Base-by-base conservation (phyloP, 2,797 vertebrate species). In the Karalla daura region DNA sequence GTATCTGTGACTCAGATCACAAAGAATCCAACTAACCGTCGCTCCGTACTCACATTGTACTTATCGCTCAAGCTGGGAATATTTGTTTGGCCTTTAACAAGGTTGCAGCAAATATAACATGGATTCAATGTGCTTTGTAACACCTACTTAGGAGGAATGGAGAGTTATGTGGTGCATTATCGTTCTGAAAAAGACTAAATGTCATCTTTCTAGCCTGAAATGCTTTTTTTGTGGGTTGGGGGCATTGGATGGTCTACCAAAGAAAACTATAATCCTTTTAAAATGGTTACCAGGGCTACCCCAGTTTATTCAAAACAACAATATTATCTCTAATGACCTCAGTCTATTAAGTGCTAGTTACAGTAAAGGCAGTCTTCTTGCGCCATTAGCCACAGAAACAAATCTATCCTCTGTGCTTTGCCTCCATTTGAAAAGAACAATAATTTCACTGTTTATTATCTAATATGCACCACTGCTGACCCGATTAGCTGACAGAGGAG, bases 11-110 rank as follows among this genome's bases (percentile, higher is more conserved):
- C 46, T 77, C 49, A 69, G 28, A 71, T 72, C 72, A 61, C 64
- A 61, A 45, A 65, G 70, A 68, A 82, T 84, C 88, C 74, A 82
- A 40, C 64, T 75, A 70, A 70, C 76, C 43, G 4, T 59, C 55
- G 3, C 44, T 56, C 18, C 39, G 41, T 33, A 5, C 43, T 61
- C 7, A 8, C 24, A 13, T 21, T 44, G 36, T 63, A 68, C 44
- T 23, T 59, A 45, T 18, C 12, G 27, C 53, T 69, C 37, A 37
- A 51, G 68, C 30, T 41, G 20, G 63, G 18, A 5, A 77, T 35
- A 64, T 65, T 40, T 75, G 32, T 76, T 69, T 74, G 39, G 50
- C 52, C 54, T 81, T 80, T 51, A 70, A 55, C 41, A 73, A 46
- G 53, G 32, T 25, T 54, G 62, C 32, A 51, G 55, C 25, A 61